These are phyloP conservation scores for Limnephilus rhombicus DNA, from an alignment of 2,888 invertebrate species.

Conservation along the genomic window DNA sequence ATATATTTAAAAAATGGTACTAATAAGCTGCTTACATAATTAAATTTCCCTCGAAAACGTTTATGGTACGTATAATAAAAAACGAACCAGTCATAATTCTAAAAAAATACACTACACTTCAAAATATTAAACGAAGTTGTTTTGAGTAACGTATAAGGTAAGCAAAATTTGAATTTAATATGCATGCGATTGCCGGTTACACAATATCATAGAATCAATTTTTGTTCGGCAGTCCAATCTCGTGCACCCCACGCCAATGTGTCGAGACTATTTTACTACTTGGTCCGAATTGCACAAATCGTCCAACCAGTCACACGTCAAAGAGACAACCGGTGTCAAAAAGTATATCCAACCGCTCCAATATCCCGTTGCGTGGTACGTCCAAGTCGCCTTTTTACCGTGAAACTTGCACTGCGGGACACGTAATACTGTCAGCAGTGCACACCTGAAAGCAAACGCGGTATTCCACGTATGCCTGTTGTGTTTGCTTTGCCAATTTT, in stretches of 20 bases:
- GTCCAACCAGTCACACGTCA: not conserved
- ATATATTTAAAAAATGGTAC: too few species aligned
- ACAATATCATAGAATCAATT: not conserved
- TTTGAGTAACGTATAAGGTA: not conserved
- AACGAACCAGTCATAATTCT: too few species aligned
- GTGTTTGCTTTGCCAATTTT: conserved; percentile 51
- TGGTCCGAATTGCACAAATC: not conserved
- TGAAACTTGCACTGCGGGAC: not conserved
- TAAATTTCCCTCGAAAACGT: too few species aligned
- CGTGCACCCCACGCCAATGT: not conserved
- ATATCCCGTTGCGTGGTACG: not conserved
- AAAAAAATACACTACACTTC: too few species aligned
- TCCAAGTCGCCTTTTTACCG: not conserved
- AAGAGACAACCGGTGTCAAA: not conserved
- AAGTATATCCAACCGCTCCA: not conserved
- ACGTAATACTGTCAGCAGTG: not conserved
- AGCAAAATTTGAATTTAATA: not conserved
- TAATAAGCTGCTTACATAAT: too few species aligned
- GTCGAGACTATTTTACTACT: conserved; percentile 4
- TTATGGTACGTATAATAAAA: too few species aligned
- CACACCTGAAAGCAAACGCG: conserved; percentile 27
- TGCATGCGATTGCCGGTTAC: not conserved
- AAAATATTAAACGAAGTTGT: too few species aligned
- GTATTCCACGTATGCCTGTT: conserved; percentile 46
- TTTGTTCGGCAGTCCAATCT: not conserved